Percentiles rank a stretch among this genome's conserved stretches.
Evolutionary conservation across 23 tunicate species (phyloP).

Genomic region (Aplidium turbinatum): DNA sequence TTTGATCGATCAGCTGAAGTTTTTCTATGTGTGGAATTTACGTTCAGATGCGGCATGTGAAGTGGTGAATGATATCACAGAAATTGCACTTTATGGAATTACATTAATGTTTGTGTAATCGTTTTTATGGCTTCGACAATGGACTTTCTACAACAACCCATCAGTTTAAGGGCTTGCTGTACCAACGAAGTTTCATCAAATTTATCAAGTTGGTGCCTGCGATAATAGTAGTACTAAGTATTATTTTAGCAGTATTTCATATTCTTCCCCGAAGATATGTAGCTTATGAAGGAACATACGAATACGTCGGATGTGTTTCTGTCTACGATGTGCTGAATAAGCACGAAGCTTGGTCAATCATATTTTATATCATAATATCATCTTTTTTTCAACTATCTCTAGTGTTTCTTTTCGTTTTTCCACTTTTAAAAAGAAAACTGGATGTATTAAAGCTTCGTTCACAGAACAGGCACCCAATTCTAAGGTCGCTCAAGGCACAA

Average conservation of each 20-base stretch:
- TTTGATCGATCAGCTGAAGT: conserved; percentile 62
- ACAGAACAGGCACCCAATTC: no score
- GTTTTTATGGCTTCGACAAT: conserved; percentile 83
- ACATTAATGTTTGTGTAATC: conserved; percentile 42
- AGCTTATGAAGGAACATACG: conserved; percentile 12
- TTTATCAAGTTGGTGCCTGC: conserved; percentile 40
- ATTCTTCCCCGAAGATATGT: conserved; percentile 56
- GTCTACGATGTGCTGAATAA: conserved; percentile 43
- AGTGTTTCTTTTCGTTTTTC: conserved; percentile 54
- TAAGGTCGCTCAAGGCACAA: no score
- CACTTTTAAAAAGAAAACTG: conserved; percentile 50
- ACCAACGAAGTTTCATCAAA: conserved; percentile 32
- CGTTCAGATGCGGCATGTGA: conserved; percentile 63
- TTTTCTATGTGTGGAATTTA: conserved; percentile 76
- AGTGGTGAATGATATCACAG: conserved; percentile 66
- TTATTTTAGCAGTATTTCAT: conserved; percentile 26
- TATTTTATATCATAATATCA: conserved; percentile 52
- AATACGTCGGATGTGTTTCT: conserved; percentile 67
- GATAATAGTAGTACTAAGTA: conserved; percentile 18
- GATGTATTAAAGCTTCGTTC: no score
- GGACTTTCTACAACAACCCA: conserved; percentile 83
- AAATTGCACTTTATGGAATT: conserved; percentile 43
- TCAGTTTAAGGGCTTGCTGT: conserved; percentile 59
- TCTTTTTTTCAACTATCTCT: conserved; percentile 59
- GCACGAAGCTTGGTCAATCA: conserved; percentile 60